phyloP scores from a whole-genome alignment of 2,113 vertebrate genomes.

The Synchiropus splendidus region DNA sequence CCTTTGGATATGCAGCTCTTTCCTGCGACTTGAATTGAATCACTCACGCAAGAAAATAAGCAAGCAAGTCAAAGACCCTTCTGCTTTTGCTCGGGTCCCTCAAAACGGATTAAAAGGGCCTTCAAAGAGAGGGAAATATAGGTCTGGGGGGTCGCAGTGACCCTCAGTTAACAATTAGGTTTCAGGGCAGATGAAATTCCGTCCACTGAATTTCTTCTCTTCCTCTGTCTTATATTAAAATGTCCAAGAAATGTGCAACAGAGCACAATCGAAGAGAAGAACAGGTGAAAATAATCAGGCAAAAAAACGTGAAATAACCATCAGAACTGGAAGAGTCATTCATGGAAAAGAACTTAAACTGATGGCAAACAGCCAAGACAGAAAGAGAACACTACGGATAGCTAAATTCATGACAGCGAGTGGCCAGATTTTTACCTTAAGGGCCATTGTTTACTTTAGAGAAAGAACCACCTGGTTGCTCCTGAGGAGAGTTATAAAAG shows the following conservation, averaged over 20 bases:
- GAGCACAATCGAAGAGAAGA: too few species aligned
- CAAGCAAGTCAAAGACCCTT: conserved; percentile 16
- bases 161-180: conserved; percentile 40
- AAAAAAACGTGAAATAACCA: too few species aligned
- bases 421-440: conserved; percentile 19
- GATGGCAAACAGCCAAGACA: too few species aligned
- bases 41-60: conserved; percentile 8
- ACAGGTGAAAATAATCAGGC: too few species aligned
- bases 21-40: conserved; percentile 14
- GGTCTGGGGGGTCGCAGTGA: conserved; percentile 44
- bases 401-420: too few species aligned
- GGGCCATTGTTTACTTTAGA: conserved; percentile 36
- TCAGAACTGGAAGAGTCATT: too few species aligned
- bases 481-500: conserved; percentile 26
- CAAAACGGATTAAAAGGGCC: conserved; percentile 62
- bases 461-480: conserved; percentile 49
- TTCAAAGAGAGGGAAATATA: conserved; percentile 62
- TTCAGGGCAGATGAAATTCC: conserved; percentile 58
- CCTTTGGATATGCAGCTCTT: conserved; percentile 10
- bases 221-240: conserved; percentile 28
- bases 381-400: too few species aligned
- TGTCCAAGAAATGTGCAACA: conserved; percentile 9
- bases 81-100: conserved; percentile 40
- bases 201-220: conserved; percentile 13
- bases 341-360: too few species aligned